Percentiles rank a stretch among this genome's conserved stretches.
phyloP scores from a whole-genome alignment of 2,113 vertebrate genomes.

The Stomatorhinus ivindoensis region DNA sequence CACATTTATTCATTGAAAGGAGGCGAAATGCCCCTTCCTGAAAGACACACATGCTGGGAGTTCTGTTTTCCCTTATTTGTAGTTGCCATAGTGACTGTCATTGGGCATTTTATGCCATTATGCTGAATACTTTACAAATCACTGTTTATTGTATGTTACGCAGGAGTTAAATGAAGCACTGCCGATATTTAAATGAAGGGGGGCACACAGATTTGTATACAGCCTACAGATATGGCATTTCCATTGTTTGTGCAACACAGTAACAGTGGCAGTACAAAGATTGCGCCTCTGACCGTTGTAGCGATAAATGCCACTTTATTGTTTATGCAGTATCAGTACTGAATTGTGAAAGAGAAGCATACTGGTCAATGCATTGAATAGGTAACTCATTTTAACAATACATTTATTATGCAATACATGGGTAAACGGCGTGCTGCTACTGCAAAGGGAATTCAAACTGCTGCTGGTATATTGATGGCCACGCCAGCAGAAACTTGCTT shows the following conservation, averaged over 20 bases:
- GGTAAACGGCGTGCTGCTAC: neutral
- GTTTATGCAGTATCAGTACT: neutral
- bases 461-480: neutral
- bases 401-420: neutral
- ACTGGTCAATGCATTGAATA: neutral
- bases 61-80: conserved; percentile 15
- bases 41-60: neutral
- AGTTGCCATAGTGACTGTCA: conserved; percentile 31
- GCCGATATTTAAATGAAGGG: neutral
- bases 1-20: neutral
- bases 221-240: neutral
- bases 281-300: neutral
- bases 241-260: neutral
- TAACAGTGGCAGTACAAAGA: neutral
- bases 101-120: neutral
- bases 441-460: neutral
- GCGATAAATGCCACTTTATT: neutral
- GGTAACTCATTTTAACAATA: neutral
- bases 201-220: neutral
- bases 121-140: neutral
- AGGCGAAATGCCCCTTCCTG: neutral
- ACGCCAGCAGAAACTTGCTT: neutral
- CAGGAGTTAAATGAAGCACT: neutral
- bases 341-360: neutral
- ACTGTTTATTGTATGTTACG: neutral